Conservation (phyloP, 2,113 vertebrate genomes). For the Sprattus sprattus region DNA sequence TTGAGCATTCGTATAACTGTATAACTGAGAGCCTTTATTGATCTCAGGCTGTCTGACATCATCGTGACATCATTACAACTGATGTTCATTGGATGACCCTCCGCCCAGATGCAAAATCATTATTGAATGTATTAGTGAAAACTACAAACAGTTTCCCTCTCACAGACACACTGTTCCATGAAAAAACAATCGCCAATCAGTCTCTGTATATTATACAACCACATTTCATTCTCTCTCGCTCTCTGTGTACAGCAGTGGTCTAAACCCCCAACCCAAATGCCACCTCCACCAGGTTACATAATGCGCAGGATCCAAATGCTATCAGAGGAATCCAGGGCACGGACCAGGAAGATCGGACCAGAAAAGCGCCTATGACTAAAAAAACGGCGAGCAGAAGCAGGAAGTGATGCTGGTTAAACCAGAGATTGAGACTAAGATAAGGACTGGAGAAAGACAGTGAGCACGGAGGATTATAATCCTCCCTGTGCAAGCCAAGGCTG, state of each 20-base stretch:
- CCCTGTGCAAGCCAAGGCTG: no score
- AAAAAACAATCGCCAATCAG: conserved; percentile 23
- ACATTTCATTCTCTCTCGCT: not conserved
- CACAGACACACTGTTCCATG: not conserved
- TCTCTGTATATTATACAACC: conserved; percentile 29
- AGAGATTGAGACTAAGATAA: no score
- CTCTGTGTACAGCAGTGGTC: not conserved
- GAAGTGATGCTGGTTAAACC: not conserved
- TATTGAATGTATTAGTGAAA: conserved; percentile 28
- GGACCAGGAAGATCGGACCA: not conserved
- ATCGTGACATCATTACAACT: conserved; percentile 20
- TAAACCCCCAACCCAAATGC: not conserved
- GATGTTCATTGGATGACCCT: conserved; percentile 26
- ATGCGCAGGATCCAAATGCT: not conserved
- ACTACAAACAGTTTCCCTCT: not conserved
- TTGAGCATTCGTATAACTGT: not conserved
- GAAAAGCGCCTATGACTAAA: not conserved
- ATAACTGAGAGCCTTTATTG: conserved; percentile 18
- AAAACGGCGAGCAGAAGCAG: not conserved
- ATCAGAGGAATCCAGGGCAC: not conserved
- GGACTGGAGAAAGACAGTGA: not conserved
- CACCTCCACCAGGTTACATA: conserved; percentile 19
- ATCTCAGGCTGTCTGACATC: conserved; percentile 32
- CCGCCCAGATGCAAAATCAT: conserved; percentile 30
- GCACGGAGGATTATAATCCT: not conserved